Evolutionary conservation across 1,140 invertebrate species (phyloP), one percentile per base, ranked within the genome.

Genomic region (Drosophila navojoa): DNA sequence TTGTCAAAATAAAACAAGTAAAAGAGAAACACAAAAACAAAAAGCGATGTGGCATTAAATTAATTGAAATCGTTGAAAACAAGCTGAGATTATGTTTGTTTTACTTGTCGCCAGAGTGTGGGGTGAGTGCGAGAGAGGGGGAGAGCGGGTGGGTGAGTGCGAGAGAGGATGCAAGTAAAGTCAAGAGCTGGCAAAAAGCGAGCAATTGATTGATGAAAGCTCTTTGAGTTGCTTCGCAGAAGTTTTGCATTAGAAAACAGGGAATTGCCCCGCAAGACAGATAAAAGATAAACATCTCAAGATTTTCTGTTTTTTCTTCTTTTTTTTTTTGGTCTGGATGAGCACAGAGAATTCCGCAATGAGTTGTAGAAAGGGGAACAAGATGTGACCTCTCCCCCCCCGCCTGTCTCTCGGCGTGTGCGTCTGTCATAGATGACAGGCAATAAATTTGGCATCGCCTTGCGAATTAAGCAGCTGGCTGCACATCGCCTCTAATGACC

Each of bases 61-160:
- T 86, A 86, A 86, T 86, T 87, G 78, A 87, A 86, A 86, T 78
- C 81, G 81, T 87, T 81, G 75, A 62, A 81, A 85, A 85, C 74
- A 81, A 71, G 71, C 78, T 81, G 47, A 79, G 73, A 81, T 86
- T 75, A 85, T 78, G 77, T 86, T 86, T 85, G 76, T 68, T 73
- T 70, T 73, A 64, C 74, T 76, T 81, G 74, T 66, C 72, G 70
- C 45, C 62, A 61, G 62, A 70, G 52, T 45, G 47, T 38, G 63
- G 29, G 19, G 47, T 38, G 63, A 40, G 19, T 22, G 35, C 11
- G 35, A 59, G 55, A 69, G 10, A 25, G 5, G 10, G 53, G 19
- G 15, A 59, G 11, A 1, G 52, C 13, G 13, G 38, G 44, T 9
- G 45, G 35, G 15, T 42, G 35, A 25, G 6, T 7, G 22, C 2